Evolutionary conservation across 2,113 vertebrate genomes (phyloP), one percentile per base, ranked within the genome.

Genomic region (Uria aalge): DNA sequence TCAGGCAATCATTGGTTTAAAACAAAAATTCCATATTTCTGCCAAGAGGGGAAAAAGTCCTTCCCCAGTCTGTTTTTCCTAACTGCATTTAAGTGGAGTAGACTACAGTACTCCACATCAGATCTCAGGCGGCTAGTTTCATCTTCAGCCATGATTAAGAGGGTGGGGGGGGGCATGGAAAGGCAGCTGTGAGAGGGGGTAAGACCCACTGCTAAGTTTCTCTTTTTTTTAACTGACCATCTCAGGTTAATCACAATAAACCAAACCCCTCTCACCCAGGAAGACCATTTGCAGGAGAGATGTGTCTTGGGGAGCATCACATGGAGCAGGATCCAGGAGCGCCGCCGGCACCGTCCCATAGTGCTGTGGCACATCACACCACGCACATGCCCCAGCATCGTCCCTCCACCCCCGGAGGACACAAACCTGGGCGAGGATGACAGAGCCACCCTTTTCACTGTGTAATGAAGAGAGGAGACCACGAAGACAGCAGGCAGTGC

Each of bases 331-430:
- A 72, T 43, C 23, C 43, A n/a, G 60, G 23, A 85, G 23, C 1
- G 8, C 17, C 2, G 3, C 22, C 0, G 0, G 38, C 69, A 85
- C 12, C 40, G 41, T 6, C 38, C 19, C 47, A 24, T 1, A n/a
- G 47, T 0, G 1, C 50, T 8, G 23, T 3, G 16, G 21, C 4
- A 2, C 52, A 12, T 26, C 71, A 38, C 64, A 16, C 22, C 50
- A 27, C 0, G 1, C 5, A 4, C 1, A 8, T 0, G 2, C 24
- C 11, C 12, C 48, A 40, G 41, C 11, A 30, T 5, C 7, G 26
- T n/a, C 50, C 59, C 2, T 1, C 47, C 0, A 1, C 41, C 32
- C 85, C 38, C n/a, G 12, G 43, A 24, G 43, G 48, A 63, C 22
- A 14, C 38, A 32, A n/a, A 32, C 5, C n/a, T 23, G 53, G 32